Conservation (phyloP, 2,888 invertebrate genomes). For the Prosopocoilus inquinatus region DNA sequence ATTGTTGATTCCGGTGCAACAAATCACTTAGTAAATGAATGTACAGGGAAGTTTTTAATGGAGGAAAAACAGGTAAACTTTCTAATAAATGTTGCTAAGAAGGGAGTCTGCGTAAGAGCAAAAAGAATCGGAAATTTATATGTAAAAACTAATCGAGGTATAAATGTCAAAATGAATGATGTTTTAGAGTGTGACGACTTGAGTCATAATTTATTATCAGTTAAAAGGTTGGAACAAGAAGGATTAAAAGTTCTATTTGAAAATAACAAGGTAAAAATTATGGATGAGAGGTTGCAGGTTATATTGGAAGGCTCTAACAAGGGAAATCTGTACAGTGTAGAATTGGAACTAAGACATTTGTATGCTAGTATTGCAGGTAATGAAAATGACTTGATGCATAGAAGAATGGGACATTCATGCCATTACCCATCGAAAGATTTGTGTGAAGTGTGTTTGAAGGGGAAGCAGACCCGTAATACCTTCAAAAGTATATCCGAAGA, state of each 20-base stretch:
- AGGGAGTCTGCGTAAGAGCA: too few species aligned
- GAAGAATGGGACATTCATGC: too few species aligned
- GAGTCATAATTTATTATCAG: constrained; percentile 1
- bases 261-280: not conserved
- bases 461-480: too few species aligned
- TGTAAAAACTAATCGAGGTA: not conserved
- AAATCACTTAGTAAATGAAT: constrained; percentile 17
- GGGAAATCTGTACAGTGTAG: not conserved
- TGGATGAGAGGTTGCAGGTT: not conserved
- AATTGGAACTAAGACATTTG: not conserved
- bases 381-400: not conserved
- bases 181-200: not conserved
- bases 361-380: not conserved
- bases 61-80: not conserved
- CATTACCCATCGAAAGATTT: too few species aligned
- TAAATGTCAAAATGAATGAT: constrained; percentile 1
- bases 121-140: not conserved
- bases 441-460: too few species aligned
- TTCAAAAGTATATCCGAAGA: too few species aligned
- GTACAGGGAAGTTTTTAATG: not conserved
- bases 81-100: constrained; percentile 1
- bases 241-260: not conserved
- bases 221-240: not conserved
- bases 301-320: not conserved
- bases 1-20: constrained; percentile 18